Base-by-base conservation (phyloP, 92 coral and sea anemone species). In the Blastomussa wellsi region DNA sequence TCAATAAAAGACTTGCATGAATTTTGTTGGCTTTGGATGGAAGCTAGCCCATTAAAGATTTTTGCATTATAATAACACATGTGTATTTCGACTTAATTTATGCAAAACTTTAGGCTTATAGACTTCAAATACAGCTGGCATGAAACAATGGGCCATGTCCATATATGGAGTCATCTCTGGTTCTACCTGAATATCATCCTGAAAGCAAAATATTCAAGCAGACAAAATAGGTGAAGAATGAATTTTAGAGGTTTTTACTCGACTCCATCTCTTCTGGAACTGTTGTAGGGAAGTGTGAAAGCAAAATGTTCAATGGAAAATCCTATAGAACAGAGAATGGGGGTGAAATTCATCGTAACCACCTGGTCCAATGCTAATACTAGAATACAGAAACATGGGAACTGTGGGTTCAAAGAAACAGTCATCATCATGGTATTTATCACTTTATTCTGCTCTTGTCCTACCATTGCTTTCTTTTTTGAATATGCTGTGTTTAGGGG, bases 121-220 rank as follows among this genome's bases (percentile, higher is more conserved):
- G 53, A 51, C 52, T 87, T 81, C 88, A 81, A 79, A 92, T 89
- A 94, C 98, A 94, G 98, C 98, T 92, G 98, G 78, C 86, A 4
- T 47, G 55, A 31, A 91, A 94, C 98, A 94, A 94, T 94, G 83
- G 93, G n/a, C 90, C 60, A 89, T 79, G 75, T 78, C 98, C 98
- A 89, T 94, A 94, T 94, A 82, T 92, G 98, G 98, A 85, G 76
- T 59, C 65, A 67, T 51, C 82, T 77, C 76, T 69, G 73, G 80
- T 65, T 86, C 88, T 65, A 64, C 52, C 42, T 52, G n/a, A 71
- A 74, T 74, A 81, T 75, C 41, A 77, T 81, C 88, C 72, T 76
- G 49, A 76, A 85, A 76, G 86, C 80, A 90, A 86, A 90, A 86
- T 87, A 79, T 82, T 81, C 82, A 19, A 76, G 88, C 53, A 81